Base-by-base conservation (phyloP, 2,113 vertebrate genomes). In the Capreolus pygargus region DNA sequence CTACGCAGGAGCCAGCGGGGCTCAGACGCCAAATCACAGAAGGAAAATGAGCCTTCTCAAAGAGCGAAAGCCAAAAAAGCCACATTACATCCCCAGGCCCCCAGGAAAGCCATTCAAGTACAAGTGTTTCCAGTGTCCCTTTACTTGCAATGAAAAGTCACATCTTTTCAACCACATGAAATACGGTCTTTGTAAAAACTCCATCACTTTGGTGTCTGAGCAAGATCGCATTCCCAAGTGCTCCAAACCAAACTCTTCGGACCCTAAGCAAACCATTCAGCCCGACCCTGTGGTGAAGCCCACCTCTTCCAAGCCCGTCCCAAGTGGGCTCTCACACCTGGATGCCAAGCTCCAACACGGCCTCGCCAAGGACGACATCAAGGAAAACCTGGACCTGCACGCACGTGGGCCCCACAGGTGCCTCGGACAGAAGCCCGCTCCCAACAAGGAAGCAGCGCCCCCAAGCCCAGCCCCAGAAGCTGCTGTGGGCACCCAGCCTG, bases 101-200 rank as follows among this genome's bases (percentile, higher is more conserved):
- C 99, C 99, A 0, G 99, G 99, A 93, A 99, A 99, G 90, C 99
- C 99, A 3, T 99, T 99, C 98, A 99, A 99, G 98, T 99, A 99
- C 98, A 99, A 99, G 98, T 99, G 99, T 94, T 99, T 99, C 99
- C 99, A 99, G 92, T 99, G 99, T 70, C 99, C 99, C 19, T 99
- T 99, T 90, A 99, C 99, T 36, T 99, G 99, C 99, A 99, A 99
- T 1, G 99, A 99, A 97, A 99, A 99, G 98, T 99, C 99, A 6
- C 99, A 99, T 74, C 99, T 99, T 84, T 99, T 99, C 89, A 99
- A 99, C 97, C 99, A 99, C 93, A 99, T 99, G 99, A 99, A 99
- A 98, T 99, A 99, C 0, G 99, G 99, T 55, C 99, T 99, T 96
- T 99, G 99, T 94, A 99, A 99, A 98, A 99, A 99, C 98, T 99